phyloP scores from a whole-genome alignment of 2,113 vertebrate species.

The Lampris megalopsis region DNA sequence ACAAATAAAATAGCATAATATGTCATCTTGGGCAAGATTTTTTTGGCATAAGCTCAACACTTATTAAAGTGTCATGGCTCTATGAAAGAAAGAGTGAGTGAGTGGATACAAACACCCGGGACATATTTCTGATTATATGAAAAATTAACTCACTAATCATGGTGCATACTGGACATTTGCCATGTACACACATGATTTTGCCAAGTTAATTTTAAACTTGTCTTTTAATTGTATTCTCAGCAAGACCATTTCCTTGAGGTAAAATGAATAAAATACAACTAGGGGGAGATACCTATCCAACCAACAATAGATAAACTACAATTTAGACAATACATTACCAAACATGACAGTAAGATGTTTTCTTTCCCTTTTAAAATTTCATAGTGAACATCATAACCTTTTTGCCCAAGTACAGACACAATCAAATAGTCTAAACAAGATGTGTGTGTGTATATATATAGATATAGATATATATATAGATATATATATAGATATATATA shows the following conservation, averaged over 20 bases:
- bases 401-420: slow-evolving; percentile 9
- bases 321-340: not conserved
- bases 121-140: slow-evolving; percentile 5
- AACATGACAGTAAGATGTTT: slow-evolving; percentile 17
- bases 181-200: slow-evolving; percentile 23
- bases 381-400: slow-evolving; percentile 27
- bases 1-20: slow-evolving; percentile 62
- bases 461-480: no score
- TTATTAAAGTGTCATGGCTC: slow-evolving; percentile 21
- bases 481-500: no score
- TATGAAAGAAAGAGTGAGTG: slow-evolving; percentile 8
- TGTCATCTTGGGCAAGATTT: not conserved
- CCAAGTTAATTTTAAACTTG: not conserved
- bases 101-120: slow-evolving; percentile 18
- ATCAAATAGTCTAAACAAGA: slow-evolving; percentile 22
- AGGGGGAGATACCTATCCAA: not conserved
- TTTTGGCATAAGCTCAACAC: slow-evolving; percentile 41
- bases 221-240: no score
- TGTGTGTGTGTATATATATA: not conserved
- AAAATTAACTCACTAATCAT: slow-evolving; percentile 18
- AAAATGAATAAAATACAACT: slow-evolving; percentile 26
- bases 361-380: slow-evolving; percentile 54
- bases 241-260: slow-evolving; percentile 19
- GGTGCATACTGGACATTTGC: not conserved
- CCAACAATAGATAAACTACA: not conserved